Percentiles rank a stretch among this genome's conserved stretches.
phyloP scores from a whole-genome alignment of 2,888 invertebrate species.

The Dolichomitus sp. region DNA sequence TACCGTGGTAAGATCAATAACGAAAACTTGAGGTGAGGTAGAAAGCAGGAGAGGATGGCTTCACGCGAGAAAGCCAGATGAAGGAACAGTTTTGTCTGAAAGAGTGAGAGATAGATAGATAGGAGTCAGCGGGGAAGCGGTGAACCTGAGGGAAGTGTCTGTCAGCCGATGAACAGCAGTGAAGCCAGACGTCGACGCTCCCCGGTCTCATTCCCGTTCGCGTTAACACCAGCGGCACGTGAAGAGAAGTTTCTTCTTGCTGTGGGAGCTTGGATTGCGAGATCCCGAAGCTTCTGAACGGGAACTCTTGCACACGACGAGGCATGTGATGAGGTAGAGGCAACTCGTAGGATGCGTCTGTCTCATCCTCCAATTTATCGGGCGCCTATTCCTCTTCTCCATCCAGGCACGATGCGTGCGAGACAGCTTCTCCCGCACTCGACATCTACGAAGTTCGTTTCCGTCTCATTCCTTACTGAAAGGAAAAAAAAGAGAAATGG shows the following conservation, averaged over 20 bases:
- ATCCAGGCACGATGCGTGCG: constrained; percentile 34
- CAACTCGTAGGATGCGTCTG: constrained; percentile 12
- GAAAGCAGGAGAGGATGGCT: neutral
- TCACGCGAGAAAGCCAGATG: constrained; percentile 15
- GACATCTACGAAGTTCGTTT: constrained; percentile 43
- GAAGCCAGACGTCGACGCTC: constrained; percentile 43
- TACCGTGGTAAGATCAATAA: constrained; percentile 41
- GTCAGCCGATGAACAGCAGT: constrained; percentile 49
- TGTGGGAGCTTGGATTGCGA: constrained; percentile 2
- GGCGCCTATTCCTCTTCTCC: neutral
- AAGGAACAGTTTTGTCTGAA: neutral
- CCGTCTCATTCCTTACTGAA: constrained; percentile 40
- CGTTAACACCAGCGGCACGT: constrained; percentile 6
- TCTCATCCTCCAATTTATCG: constrained; percentile 46
- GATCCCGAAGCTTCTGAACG: neutral
- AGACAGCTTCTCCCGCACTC: constrained; percentile 29
- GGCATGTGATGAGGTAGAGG: constrained; percentile 7
- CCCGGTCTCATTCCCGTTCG: constrained; percentile 30
- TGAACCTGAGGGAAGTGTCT: constrained; percentile 39
- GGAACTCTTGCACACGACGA: constrained; percentile 7
- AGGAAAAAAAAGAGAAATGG: constrained; percentile 5
- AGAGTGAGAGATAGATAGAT: constrained; percentile 8
- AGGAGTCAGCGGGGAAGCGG: neutral
- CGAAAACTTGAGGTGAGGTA: constrained; percentile 1
- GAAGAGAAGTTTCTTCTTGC: constrained; percentile 25